Base-by-base conservation (phyloP, 2,888 invertebrate genomes). In the Linnaemya vulpina region DNA sequence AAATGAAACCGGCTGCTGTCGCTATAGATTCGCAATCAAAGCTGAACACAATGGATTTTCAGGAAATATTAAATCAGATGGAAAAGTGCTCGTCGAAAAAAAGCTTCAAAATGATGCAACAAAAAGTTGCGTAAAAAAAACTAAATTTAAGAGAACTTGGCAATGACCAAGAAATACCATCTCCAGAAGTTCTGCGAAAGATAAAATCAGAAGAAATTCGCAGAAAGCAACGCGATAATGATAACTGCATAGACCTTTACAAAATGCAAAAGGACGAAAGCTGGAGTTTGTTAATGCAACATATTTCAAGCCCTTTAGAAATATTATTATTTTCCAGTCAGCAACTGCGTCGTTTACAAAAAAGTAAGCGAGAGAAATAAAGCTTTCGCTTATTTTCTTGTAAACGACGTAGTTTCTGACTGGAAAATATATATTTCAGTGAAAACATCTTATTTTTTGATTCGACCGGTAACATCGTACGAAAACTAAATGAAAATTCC, bases 221-320 rank as follows among this genome's bases (percentile, higher is more conserved):
- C 3, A 49, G 35, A 1, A 5, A 60, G 1, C 58, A 68, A 38
- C 51, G 76, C 11, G 67, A 67, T 20, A 20, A 15, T 7, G 68
- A 68, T 10, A 15, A 17, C 0, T 46, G 43, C 17, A 77, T 68
- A n/a, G 68, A 68, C n/a, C 0, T 68, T 0, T 60, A 35, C 35
- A 60, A 76, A 76, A 67, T 76, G 76, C 22, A 65, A n/a, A 46
- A 4, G 3, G 76, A 76, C 0, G 67, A 76, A 76, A 58, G 58
- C 8, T 76, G 76, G 76, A 67, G 7, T 1, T 8, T 0, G 0
- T 75, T 38, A 25, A 75, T 75, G 1, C 65, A 65, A 22, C 20
- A 67, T 1, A 65, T 67, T 13, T 10, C 43, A 1, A 22, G 35
- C 3, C 67, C 65, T 0, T 17, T 53, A 17, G 63, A 75, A 25